Base-by-base conservation (phyloP, 2,888 invertebrate species). In the Drosophila neotestacea region DNA sequence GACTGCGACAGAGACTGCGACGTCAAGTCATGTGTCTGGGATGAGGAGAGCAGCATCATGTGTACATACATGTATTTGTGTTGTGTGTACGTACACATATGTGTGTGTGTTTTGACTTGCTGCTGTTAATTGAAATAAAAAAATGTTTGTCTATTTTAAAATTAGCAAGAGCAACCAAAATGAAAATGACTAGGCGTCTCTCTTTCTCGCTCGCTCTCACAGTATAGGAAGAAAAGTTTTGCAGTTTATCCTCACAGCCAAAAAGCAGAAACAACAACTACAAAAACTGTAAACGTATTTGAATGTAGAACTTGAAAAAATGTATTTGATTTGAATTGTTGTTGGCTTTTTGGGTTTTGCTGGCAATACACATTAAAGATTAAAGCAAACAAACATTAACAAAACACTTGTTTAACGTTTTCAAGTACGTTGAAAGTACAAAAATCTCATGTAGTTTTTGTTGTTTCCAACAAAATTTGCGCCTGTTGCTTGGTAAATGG, bases 121-220 rank as follows among this genome's bases (percentile, higher is more conserved):
- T 73, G 75, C 83, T 82, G 82, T 82, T 87, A 87, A 87, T 81
- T 84, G 55, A 84, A 85, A 87, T 82, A 87, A 85, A 85, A 85
- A 85, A 73, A 77, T 85, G 79, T 84, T 85, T 82, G 86, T 85
- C 85, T 88, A 85, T 85, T 85, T 85, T 85, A 85, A 85, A 85
- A 85, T 85, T 85, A 85, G 88, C 85, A 69, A 88, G 81, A 75
- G 77, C 75, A 81, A 85, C 77, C 84, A 79, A 83, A 81, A 81
- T 63, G 84, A 86, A 79, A 73, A 83, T 77, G 88, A 78, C 70
- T 79, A 78, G 78, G 69, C 79, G 73, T 73, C 73, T 28, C 46
- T 54, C 60, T 61, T 28, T 67, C 46, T 28, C 30, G 36, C 41
- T 41, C 46, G 10, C 28, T 48, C 13, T 27, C 30, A 10, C 54